Percentiles rank a stretch among this genome's conserved stretches.
These are phyloP conservation scores for Pampusana beccarii DNA, from an alignment of 2,113 vertebrate species.

Conservation along the genomic window DNA sequence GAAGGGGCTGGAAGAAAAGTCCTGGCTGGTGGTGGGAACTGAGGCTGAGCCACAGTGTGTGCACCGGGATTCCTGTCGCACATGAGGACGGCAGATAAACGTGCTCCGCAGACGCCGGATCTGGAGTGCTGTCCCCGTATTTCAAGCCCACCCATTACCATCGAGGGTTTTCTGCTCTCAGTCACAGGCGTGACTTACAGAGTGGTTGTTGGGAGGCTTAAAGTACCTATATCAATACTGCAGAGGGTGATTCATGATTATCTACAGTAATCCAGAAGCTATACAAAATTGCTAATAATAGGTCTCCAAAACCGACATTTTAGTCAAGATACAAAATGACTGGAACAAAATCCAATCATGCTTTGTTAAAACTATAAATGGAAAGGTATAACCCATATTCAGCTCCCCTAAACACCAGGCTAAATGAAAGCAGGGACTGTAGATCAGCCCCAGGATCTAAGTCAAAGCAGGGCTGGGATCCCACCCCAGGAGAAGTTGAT, in stretches of 20 bases:
- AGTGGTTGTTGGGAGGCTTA: conserved; percentile 12
- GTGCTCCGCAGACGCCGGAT: not conserved
- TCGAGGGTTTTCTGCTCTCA: not conserved
- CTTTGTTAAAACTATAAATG: conserved; percentile 59
- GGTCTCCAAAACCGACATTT: conserved; percentile 55
- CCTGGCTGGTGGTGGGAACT: not conserved
- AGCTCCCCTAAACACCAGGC: conserved; percentile 25
- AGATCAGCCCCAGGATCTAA: conserved; percentile 2
- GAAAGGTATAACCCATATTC: conserved; percentile 58
- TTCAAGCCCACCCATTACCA: not conserved
- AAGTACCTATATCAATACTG: conserved; percentile 65
- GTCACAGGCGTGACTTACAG: not conserved
- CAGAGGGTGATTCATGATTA: conserved; percentile 70
- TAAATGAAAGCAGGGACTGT: conserved; percentile 10
- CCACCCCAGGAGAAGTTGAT: not conserved
- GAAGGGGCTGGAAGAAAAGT: not conserved
- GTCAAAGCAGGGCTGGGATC: not conserved
- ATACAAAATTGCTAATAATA: conserved; percentile 67
- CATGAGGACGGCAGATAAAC: not conserved
- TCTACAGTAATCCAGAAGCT: conserved; percentile 64
- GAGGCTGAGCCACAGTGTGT: not conserved
- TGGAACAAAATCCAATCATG: conserved; percentile 46
- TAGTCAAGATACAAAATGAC: conserved; percentile 55
- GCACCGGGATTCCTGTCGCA: not conserved
- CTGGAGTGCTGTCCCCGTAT: not conserved